Evolutionary conservation across 2,888 invertebrate genomes (phyloP), one percentile per base, ranked within the genome.

Genomic region (Amphipyra berbera): DNA sequence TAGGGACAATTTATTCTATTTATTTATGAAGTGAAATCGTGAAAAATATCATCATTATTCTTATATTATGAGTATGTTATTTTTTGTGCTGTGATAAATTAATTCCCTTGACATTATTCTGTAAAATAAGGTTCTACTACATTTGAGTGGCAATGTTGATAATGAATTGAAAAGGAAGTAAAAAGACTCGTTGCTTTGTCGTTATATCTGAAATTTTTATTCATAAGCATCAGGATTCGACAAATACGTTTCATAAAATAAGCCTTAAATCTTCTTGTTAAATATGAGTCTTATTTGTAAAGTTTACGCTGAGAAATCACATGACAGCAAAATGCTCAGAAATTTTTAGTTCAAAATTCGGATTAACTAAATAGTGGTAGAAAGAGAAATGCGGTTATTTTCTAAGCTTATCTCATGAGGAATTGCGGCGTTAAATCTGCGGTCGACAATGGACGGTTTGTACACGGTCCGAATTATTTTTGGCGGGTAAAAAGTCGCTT

Each of bases 1-100:
- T 76, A 73, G 88, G 87, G 85, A 83, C 87, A 83, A 88, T 90
- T 88, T 86, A 88, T 90, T 82, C 82, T 82, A 82, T 85, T 88
- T 87, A 88, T 88, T 89, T 90, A 90, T 90, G 84, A 87, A 86
- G 81, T 81, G 73, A 76, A 76, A 76, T 76, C 73, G 74, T 73
- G 78, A 81, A 76, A 74, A 74, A 76, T 79, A 48, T 63, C 48
- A 48, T 68, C 61, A 59, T 69, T 68, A 64, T 68, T 68, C 48
- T 57, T 56, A 13, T 62, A 58, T 56, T 66, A 69, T 14, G n/a
- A 50, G 38, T 14, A 13, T 42, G 6, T 42, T 55, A 45, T 41
- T 42, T 37, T 44, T 44, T 44, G 44, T 37, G 9, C 3, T 8
- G 41, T 13, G 38, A 49, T 45, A 56, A 38, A 62, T 41, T 49